Evolutionary conservation across 35 echinoderm and acorn worm genomes (phyloP).

Genomic region (Antedon bifida): DNA sequence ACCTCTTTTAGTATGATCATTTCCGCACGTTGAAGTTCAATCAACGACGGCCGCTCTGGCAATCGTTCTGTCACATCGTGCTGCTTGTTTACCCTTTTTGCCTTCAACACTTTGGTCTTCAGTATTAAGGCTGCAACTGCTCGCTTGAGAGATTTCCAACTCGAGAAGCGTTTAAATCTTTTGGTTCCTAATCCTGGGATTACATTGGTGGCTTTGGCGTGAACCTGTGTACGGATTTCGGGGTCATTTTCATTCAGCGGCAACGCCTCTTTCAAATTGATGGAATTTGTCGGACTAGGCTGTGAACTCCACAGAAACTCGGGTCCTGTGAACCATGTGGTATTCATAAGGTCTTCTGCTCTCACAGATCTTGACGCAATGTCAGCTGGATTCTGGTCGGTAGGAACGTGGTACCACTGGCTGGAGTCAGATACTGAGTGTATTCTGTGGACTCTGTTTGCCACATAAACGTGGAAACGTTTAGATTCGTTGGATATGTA

Average conservation of each 20-base stretch:
- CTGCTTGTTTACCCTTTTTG: neutral
- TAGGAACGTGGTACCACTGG: constrained; percentile 31
- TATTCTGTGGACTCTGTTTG: constrained; percentile 51
- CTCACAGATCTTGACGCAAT: constrained; percentile 35
- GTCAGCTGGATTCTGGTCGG: constrained; percentile 41
- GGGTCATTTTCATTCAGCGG: constrained; percentile 17
- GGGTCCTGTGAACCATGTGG: constrained; percentile 58
- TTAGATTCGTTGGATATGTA: constrained; percentile 35
- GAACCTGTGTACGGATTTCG: neutral
- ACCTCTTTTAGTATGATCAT: neutral
- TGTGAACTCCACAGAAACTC: constrained; percentile 40
- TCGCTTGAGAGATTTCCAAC: constrained; percentile 22
- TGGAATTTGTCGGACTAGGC: neutral
- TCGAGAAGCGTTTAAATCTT: constrained; percentile 31
- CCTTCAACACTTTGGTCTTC: neutral
- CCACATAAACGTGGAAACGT: constrained; percentile 47
- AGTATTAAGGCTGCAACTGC: constrained; percentile 6
- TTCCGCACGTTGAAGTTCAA: neutral
- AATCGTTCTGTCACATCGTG: neutral
- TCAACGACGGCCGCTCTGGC: neutral
- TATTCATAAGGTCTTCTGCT: constrained; percentile 15
- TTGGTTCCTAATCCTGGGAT: neutral
- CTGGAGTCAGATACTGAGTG: neutral
- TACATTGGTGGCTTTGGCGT: neutral
- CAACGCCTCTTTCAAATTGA: neutral